Percentiles rank a stretch among this genome's conserved stretches.
phyloP scores from a whole-genome alignment of 2,888 invertebrate species.

The Drosophila silvestris region DNA sequence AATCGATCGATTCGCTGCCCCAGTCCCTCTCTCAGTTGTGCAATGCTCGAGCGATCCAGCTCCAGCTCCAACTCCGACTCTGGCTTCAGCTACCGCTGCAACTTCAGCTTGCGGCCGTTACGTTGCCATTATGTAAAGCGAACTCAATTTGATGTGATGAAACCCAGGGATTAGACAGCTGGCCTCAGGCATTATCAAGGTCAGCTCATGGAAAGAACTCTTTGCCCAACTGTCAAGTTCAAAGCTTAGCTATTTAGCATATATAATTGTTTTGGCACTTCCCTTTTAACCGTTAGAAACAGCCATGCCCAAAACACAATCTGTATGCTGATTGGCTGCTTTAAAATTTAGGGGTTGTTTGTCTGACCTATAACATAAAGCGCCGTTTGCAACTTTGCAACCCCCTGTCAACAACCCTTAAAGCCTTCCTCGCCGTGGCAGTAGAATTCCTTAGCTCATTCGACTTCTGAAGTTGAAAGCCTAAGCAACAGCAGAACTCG shows the following conservation, averaged over 20 bases:
- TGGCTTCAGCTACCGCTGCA: not conserved
- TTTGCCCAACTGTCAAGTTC: constrained; percentile 37
- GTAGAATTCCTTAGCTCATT: constrained; percentile 64
- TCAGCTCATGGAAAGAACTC: constrained; percentile 25
- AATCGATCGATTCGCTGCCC: constrained; percentile 64
- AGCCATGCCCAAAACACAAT: constrained; percentile 15
- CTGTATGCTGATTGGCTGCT: constrained; percentile 64
- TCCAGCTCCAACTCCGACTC: constrained; percentile 2
- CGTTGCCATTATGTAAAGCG: constrained; percentile 43
- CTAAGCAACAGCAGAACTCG: constrained; percentile 49
- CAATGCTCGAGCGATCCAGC: constrained; percentile 59
- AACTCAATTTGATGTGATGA: not conserved
- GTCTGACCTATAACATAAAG: constrained; percentile 57
- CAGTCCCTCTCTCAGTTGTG: constrained; percentile 62
- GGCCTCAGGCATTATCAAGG: constrained; percentile 53
- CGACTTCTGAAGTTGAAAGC: constrained; percentile 83
- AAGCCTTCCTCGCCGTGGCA: constrained; percentile 54
- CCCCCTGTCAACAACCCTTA: constrained; percentile 50
- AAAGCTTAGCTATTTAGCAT: constrained; percentile 45
- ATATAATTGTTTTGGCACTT: constrained; percentile 22
- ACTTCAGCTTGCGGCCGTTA: constrained; percentile 22
- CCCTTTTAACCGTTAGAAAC: constrained; percentile 57
- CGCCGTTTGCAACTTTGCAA: constrained; percentile 26
- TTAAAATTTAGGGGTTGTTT: constrained; percentile 43
- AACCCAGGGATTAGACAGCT: constrained; percentile 39